phyloP scores from a whole-genome alignment of 2,888 invertebrate genomes.

The Lasioglossum lativentre region DNA sequence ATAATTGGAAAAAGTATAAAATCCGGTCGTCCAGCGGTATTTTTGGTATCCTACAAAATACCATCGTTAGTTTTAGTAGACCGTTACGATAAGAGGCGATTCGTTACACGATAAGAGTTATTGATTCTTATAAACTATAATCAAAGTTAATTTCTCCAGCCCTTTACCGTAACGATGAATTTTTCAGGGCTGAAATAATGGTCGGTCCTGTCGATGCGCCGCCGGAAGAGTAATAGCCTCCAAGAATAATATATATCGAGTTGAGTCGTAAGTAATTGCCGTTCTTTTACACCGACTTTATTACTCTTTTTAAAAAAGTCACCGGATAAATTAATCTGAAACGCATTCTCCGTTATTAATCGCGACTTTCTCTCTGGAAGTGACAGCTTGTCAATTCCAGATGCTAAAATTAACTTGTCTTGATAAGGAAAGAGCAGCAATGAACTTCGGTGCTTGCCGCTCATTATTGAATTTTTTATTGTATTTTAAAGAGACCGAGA shows the following conservation, averaged over 20 bases:
- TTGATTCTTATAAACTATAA: background rate
- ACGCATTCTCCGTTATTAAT: background rate
- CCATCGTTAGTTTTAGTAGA: too few species aligned
- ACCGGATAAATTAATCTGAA: background rate
- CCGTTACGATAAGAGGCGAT: too few species aligned
- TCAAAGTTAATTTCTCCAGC: slow-evolving; percentile 1
- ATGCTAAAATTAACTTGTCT: background rate
- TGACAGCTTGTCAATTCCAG: background rate
- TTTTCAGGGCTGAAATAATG: slow-evolving; percentile 17
- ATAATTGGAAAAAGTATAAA: too few species aligned
- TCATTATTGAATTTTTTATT: background rate
- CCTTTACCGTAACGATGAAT: background rate
- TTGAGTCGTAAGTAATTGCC: background rate
- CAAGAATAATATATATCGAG: background rate
- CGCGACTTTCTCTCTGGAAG: background rate
- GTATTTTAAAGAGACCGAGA: background rate
- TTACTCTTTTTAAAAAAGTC: background rate
- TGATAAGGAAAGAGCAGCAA: background rate
- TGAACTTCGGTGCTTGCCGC: background rate
- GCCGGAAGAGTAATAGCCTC: background rate
- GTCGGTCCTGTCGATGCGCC: background rate
- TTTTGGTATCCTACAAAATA: too few species aligned
- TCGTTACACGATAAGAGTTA: background rate
- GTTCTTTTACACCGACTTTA: background rate
- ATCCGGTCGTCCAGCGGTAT: too few species aligned